These are phyloP conservation scores for Diarsia rubi DNA, from an alignment of 2,888 invertebrate species.

Conservation along the genomic window DNA sequence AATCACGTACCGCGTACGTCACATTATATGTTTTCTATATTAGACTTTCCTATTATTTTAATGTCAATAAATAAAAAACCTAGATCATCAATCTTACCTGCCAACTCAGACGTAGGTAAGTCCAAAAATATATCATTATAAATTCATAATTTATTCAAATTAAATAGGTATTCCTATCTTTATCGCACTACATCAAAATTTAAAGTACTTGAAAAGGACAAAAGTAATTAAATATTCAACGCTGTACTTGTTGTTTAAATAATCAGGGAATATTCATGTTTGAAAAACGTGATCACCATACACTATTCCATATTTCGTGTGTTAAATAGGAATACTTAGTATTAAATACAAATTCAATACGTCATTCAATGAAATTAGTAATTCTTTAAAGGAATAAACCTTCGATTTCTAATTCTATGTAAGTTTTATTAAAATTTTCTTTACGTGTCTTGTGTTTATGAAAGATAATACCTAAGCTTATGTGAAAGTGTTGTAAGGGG, in stretches of 20 bases:
- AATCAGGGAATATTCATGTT: conserved; percentile 56
- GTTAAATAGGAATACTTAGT: conserved; percentile 46
- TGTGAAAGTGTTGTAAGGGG: conserved; percentile 52
- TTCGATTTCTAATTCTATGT: conserved; percentile 36
- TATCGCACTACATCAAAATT: conserved; percentile 10
- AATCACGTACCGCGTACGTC: not conserved
- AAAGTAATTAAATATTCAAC: conserved; percentile 26
- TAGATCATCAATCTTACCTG: conserved; percentile 17
- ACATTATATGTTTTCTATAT: not conserved
- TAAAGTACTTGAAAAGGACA: conserved; percentile 17
- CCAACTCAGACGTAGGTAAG: not conserved
- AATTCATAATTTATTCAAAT: conserved; percentile 44
- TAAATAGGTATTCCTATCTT: conserved; percentile 17
- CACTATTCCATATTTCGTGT: conserved; percentile 23
- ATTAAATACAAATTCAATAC: conserved; percentile 38
- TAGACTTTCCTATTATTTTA: conserved; percentile 7
- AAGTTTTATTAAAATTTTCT: conserved; percentile 35
- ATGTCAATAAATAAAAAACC: conserved; percentile 6
- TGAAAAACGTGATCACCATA: conserved; percentile 43
- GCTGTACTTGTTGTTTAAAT: conserved; percentile 27
- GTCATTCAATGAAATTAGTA: conserved; percentile 41
- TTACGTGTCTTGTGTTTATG: conserved; percentile 23
- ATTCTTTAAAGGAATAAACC: conserved; percentile 36
- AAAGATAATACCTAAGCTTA: conserved; percentile 27
- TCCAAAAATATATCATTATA: conserved; percentile 21